phyloP scores from a whole-genome alignment of 2,113 vertebrate genomes.

The Bombycilla garrulus region DNA sequence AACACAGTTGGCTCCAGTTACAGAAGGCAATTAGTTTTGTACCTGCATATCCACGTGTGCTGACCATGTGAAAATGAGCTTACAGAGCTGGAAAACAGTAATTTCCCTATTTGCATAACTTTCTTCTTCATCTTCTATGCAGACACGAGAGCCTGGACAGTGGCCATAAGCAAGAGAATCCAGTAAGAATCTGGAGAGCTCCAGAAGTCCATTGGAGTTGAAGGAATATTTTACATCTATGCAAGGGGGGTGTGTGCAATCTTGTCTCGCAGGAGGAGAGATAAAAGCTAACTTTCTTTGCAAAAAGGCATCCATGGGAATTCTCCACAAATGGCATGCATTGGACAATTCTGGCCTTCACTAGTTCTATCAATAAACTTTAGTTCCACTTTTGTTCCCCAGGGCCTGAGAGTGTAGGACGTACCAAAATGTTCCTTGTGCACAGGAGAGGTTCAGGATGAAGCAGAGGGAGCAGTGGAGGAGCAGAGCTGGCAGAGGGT shows the following conservation, averaged over 20 bases:
- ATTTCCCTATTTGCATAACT: neutral
- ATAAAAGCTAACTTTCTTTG: neutral
- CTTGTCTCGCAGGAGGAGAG: neutral
- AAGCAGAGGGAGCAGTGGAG: neutral
- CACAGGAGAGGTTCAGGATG: neutral
- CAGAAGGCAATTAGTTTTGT: neutral
- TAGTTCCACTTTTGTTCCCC: neutral
- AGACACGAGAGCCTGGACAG: neutral
- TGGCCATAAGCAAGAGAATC: neutral
- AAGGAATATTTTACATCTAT: neutral
- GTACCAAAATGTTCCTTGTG: neutral
- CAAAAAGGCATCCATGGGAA: neutral
- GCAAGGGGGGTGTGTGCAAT: neutral
- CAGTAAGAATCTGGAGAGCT: neutral
- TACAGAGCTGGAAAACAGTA: neutral
- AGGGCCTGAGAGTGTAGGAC: neutral
- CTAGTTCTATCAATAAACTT: neutral
- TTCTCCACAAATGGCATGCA: neutral
- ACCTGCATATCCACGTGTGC: fast-evolving
- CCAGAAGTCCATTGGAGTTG: neutral
- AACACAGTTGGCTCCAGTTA: neutral
- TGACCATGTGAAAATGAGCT: neutral
- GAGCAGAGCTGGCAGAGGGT: neutral
- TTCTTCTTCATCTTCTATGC: neutral
- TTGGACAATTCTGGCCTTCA: neutral